Conservation (phyloP, 2,888 invertebrate genomes). For the Gortyna flavago region DNA sequence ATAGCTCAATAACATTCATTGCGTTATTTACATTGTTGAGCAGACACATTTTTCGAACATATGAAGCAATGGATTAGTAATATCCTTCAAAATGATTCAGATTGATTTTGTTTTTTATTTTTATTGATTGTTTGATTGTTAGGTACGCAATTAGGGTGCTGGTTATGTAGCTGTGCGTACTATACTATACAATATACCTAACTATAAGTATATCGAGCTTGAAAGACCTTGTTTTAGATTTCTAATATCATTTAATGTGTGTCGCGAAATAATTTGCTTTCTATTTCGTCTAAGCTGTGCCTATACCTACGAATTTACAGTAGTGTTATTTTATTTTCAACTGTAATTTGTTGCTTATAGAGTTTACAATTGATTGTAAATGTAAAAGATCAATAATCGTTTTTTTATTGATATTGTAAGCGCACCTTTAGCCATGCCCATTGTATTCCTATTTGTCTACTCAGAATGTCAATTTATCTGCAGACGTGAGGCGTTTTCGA, state of each 20-base stretch:
- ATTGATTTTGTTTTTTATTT: too few species aligned
- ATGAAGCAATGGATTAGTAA: too few species aligned
- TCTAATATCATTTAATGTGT: background rate
- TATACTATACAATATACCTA: background rate
- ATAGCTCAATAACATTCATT: too few species aligned
- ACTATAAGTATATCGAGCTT: background rate
- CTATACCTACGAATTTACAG: background rate
- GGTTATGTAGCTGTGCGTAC: too few species aligned
- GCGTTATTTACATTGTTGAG: too few species aligned
- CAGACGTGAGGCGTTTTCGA: conserved; percentile 25
- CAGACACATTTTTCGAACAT: too few species aligned
- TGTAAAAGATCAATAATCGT: too few species aligned
- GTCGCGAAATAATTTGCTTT: conserved; percentile 3
- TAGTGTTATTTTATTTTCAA: background rate
- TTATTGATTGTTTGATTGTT: too few species aligned
- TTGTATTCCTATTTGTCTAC: conserved; percentile 27
- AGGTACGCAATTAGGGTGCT: too few species aligned
- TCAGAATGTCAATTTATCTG: conserved; percentile 32
- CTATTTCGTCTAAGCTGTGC: background rate
- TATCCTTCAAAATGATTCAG: too few species aligned
- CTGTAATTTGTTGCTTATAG: background rate
- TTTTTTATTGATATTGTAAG: conserved; percentile 4
- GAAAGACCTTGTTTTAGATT: background rate
- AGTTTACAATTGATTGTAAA: conserved; percentile 3
- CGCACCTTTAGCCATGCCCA: conserved; percentile 18